Conservation (phyloP, 2,113 vertebrate species). For the Passer domesticus region DNA sequence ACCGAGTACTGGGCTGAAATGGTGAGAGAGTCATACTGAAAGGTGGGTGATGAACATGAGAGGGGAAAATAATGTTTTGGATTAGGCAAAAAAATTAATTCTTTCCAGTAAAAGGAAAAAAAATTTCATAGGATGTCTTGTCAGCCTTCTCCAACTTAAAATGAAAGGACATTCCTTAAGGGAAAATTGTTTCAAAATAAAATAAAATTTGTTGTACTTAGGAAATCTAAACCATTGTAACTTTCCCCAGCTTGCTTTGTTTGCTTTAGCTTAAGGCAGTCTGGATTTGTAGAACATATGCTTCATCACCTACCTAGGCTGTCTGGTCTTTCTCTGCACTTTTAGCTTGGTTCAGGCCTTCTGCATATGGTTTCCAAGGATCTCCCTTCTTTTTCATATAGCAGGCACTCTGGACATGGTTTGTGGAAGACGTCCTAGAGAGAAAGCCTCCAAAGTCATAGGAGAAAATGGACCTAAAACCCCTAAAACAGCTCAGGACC, state of each 20-base stretch:
- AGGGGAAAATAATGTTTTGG: not conserved
- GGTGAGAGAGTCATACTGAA: not conserved
- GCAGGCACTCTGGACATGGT: not conserved
- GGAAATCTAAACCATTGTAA: not conserved
- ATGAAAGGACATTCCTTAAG: not conserved
- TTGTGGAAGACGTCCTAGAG: not conserved
- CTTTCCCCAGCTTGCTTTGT: not conserved
- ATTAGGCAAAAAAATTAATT: not conserved
- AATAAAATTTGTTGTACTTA: not conserved
- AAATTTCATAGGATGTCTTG: not conserved
- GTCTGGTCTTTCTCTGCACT: not conserved
- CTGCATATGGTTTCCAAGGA: not conserved
- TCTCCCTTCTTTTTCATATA: not conserved
- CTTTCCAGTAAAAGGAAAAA: not conserved
- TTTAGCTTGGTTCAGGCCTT: not conserved
- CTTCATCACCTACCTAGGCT: not conserved
- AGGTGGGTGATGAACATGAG: not conserved
- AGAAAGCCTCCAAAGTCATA: not conserved
- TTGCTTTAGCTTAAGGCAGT: constrained; percentile 5
- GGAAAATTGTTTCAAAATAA: constrained; percentile 26
- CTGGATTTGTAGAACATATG: not conserved
- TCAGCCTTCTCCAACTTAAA: constrained; percentile 5
- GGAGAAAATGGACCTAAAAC: not conserved
- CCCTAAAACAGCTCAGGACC: not conserved
- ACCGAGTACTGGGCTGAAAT: not conserved